Evolutionary conservation across 2,888 invertebrate genomes (phyloP).

Genomic region (Xestia xanthographa): DNA sequence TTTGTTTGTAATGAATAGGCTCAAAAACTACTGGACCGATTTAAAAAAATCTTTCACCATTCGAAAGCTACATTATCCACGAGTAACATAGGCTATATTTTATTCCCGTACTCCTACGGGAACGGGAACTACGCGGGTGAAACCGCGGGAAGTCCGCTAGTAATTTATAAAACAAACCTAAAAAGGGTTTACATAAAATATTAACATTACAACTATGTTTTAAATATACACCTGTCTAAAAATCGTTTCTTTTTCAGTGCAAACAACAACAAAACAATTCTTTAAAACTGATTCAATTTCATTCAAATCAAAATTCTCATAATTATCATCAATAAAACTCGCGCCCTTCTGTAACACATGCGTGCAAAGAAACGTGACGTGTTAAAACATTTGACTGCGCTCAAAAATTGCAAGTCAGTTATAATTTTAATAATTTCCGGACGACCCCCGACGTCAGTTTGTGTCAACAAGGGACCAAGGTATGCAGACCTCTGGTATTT

Average conservation of each 20-base stretch:
- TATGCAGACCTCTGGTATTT: slow-evolving; percentile 43
- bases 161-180: background rate
- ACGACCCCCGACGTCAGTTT: slow-evolving; percentile 47
- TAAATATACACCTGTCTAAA: background rate
- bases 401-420: slow-evolving; percentile 68
- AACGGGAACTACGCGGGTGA: too few species aligned
- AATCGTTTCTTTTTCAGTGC: background rate
- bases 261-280: slow-evolving; percentile 1
- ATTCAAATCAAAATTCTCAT: slow-evolving; percentile 39
- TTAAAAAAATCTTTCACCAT: too few species aligned
- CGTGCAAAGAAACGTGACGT: slow-evolving; percentile 51
- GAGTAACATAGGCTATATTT: too few species aligned
- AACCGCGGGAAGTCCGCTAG: too few species aligned
- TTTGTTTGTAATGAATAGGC: too few species aligned
- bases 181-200: background rate
- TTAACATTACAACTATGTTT: background rate
- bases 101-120: too few species aligned
- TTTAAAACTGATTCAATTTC: slow-evolving; percentile 26
- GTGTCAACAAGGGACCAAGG: slow-evolving; percentile 55
- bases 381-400: slow-evolving; percentile 55
- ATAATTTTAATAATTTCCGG: slow-evolving; percentile 74
- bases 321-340: slow-evolving; percentile 49
- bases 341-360: slow-evolving; percentile 24
- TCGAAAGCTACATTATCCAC: too few species aligned
- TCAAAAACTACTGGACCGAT: too few species aligned